Evolutionary conservation across 2,888 invertebrate species (phyloP), one percentile per base, ranked within the genome.

Genomic region (Scrobipalpa atriplicella): DNA sequence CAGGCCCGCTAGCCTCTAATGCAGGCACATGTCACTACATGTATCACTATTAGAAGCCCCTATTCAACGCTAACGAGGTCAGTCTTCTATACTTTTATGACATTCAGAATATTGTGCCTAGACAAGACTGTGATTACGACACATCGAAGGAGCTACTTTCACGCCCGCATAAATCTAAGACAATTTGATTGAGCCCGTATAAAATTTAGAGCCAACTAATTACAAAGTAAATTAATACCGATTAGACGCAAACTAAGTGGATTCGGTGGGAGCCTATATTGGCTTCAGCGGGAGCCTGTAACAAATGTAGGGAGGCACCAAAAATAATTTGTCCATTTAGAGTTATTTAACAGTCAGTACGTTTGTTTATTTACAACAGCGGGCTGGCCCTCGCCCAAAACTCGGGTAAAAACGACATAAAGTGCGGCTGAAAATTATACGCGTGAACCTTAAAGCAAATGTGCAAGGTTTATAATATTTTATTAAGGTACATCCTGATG

Each of bases 291-390:
- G 54, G 70, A 73, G 78, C 69, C 73, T 69, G 73, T 78, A 79
- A 79, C 77, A 80, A 84, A 84, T 78, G 74, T 71, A 72, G 68
- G 72, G 69, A 71, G 75, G 74, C 73, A 75, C 76, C 73, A 78
- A 76, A 80, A 82, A 85, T 82, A 83, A 85, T 82, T 85, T 80
- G 81, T 80, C 77, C 78, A 83, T 82, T 76, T 79, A 81, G 80
- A 78, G 78, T 82, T 82, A 82, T 83, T 85, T 82, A 85, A 82
- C 79, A 82, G 77, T 70, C 75, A 70, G 74, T 78, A 78, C 76
- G 73, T 78, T 83, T 83, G 81, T 85, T 84, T 86, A 86, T 86
- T 86, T 84, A 78, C 80, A 78, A 78, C 76, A 71, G 68, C 72
- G 70, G 73, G 70, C 74, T 72, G 70, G 74, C 77, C 78, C 79